These are phyloP conservation scores for Choristoneura fumiferana DNA, from an alignment of 1,140 invertebrate genomes.

Conservation along the genomic window DNA sequence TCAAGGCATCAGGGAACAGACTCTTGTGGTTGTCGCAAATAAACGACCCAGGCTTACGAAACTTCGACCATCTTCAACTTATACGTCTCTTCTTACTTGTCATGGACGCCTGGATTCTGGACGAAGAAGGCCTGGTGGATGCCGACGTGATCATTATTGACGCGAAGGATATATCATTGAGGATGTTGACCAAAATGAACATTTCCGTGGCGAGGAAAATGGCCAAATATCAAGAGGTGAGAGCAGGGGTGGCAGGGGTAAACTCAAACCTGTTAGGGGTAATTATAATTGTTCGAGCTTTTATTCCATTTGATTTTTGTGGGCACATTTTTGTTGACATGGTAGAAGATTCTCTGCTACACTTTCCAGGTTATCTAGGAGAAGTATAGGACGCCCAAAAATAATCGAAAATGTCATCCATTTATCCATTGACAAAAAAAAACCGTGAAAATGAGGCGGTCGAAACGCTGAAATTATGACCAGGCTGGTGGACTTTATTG, in stretches of 20 bases:
- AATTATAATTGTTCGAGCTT: neutral
- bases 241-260: too few species aligned
- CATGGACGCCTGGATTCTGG: constrained; percentile 80
- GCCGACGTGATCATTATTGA: constrained; percentile 85
- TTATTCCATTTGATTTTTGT: neutral
- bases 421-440: too few species aligned
- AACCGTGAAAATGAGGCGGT: too few species aligned
- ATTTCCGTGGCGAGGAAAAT: constrained; percentile 53
- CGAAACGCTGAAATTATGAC: too few species aligned
- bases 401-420: too few species aligned
- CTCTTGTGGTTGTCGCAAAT: constrained; percentile 81
- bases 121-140: constrained; percentile 65
- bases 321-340: too few species aligned
- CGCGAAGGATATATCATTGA: constrained; percentile 80
- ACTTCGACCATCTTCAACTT: constrained; percentile 82
- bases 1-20: constrained; percentile 71
- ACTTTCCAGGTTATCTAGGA: too few species aligned
- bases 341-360: too few species aligned
- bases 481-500: too few species aligned
- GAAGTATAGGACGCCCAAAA: too few species aligned
- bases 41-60: constrained; percentile 79
- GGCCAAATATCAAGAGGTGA: constrained; percentile 60
- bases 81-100: constrained; percentile 20
- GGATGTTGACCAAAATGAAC: constrained; percentile 77
- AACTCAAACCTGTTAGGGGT: neutral